phyloP scores from a whole-genome alignment of 2,888 invertebrate genomes.

The Orchesella flavescens region DNA sequence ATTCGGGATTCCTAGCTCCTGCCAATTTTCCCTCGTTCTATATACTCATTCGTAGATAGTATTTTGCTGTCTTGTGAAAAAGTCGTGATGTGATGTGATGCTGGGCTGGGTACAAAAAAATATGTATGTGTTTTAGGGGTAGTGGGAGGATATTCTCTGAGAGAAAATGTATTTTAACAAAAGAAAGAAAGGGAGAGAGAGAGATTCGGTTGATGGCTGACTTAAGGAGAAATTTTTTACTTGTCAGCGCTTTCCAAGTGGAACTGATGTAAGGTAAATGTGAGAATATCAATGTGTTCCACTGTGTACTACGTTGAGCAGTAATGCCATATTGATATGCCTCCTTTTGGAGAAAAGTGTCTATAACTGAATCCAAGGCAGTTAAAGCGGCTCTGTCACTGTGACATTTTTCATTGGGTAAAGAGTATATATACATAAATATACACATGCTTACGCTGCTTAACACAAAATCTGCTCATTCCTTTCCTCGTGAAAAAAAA shows the following conservation, averaged over 20 bases:
- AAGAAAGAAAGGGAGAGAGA: constrained; percentile 9
- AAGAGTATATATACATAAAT: too few relatives aligned
- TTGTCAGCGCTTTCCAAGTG: constrained; percentile 53
- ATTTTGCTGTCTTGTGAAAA: too few relatives aligned
- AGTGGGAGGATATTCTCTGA: not conserved
- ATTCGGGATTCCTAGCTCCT: constrained; percentile 54
- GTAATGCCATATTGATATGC: too few relatives aligned
- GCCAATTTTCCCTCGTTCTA: constrained; percentile 41
- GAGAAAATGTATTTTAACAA: constrained; percentile 22
- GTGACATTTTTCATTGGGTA: constrained; percentile 29
- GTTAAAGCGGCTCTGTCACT: constrained; percentile 36
- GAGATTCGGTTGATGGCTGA: constrained; percentile 48
- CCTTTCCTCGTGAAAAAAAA: not conserved
- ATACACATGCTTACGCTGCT: too few relatives aligned
- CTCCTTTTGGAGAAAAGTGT: not conserved
- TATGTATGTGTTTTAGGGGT: constrained; percentile 2
- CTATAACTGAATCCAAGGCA: constrained; percentile 1
- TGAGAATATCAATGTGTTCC: constrained; percentile 43
- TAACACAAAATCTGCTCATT: not conserved
- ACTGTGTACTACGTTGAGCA: too few relatives aligned
- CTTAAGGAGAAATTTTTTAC: constrained; percentile 57
- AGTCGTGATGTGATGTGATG: too few relatives aligned
- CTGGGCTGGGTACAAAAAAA: too few relatives aligned
- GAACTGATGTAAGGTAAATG: constrained; percentile 44
- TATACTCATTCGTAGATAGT: too few relatives aligned